A percentile compares a stretch with the other conserved stretches of the same genome.
These are phyloP conservation scores for Zoroaster sp. DNA, from an alignment of 53 echinoderm and acorn worm species.

Conservation along the genomic window DNA sequence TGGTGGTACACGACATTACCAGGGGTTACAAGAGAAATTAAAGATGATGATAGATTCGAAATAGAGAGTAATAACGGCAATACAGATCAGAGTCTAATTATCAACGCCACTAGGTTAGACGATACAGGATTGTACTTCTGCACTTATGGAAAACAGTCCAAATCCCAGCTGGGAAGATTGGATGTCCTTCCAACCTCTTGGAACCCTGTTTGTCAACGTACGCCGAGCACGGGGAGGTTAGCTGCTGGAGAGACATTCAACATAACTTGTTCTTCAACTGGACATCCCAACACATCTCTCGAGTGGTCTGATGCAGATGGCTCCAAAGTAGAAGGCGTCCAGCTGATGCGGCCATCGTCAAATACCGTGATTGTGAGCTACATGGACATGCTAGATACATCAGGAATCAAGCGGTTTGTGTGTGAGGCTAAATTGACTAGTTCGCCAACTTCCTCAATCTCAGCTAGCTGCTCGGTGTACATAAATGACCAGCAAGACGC, in stretches of 20 bases:
- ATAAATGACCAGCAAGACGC: background rate
- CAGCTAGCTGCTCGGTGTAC: background rate
- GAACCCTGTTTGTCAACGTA: background rate
- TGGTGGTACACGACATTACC: background rate
- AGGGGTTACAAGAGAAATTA: background rate
- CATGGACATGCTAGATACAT: background rate
- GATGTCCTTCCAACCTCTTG: background rate
- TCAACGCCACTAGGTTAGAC: background rate
- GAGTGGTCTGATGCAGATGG: background rate
- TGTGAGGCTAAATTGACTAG: background rate
- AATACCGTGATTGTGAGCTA: background rate
- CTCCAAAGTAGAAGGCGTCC: background rate
- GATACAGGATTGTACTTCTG: slow-evolving; percentile 48
- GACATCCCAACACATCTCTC: slow-evolving; percentile 13
- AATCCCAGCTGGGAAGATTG: background rate
- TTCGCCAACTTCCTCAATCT: too few species aligned
- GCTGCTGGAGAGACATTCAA: background rate
- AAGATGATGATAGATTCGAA: background rate
- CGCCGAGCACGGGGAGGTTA: background rate
- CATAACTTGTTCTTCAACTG: slow-evolving; percentile 9
- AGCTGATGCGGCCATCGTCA: too few species aligned
- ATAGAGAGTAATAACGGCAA: background rate
- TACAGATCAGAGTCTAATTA: background rate
- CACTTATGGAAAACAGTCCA: background rate
- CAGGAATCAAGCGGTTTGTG: background rate